Evolutionary conservation across 2,888 invertebrate species (phyloP).

Genomic region (Acanthosoma haemorrhoidale): DNA sequence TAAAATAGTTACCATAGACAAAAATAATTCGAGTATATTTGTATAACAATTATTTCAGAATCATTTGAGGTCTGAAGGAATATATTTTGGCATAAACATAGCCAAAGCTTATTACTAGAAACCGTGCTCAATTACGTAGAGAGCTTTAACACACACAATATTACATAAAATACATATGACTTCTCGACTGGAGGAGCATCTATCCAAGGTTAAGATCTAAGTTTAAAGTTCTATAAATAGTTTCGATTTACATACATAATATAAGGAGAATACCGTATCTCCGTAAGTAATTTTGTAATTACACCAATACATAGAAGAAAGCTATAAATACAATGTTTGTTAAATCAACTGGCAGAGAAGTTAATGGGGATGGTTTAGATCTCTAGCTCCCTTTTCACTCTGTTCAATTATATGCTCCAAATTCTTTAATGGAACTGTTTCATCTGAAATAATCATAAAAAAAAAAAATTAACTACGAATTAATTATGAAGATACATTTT

Average conservation of each 20-base stretch:
- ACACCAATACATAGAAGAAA: neutral
- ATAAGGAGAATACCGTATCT: neutral
- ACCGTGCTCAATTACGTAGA: neutral
- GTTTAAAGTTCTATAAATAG: neutral
- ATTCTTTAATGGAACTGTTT: constrained; percentile 21
- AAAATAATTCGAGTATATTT: constrained; percentile 3
- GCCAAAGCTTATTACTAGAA: neutral
- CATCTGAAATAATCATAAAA: constrained; percentile 13
- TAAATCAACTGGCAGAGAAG: neutral
- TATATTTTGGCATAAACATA: neutral
- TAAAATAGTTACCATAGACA: constrained; percentile 19
- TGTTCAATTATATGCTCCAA: constrained; percentile 36
- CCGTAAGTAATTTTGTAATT: neutral
- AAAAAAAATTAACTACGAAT: no score
- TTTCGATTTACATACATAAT: neutral
- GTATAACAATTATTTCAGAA: neutral
- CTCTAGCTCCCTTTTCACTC: constrained; percentile 1
- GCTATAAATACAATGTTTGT: neutral
- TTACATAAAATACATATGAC: neutral
- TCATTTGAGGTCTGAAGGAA: neutral
- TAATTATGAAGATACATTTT: no score
- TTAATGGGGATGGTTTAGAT: neutral
- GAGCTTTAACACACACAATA: neutral
- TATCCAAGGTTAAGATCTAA: neutral
- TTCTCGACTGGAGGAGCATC: neutral